Conservation (phyloP, 2,888 invertebrate genomes). For the Conops quadrifasciatus region DNA sequence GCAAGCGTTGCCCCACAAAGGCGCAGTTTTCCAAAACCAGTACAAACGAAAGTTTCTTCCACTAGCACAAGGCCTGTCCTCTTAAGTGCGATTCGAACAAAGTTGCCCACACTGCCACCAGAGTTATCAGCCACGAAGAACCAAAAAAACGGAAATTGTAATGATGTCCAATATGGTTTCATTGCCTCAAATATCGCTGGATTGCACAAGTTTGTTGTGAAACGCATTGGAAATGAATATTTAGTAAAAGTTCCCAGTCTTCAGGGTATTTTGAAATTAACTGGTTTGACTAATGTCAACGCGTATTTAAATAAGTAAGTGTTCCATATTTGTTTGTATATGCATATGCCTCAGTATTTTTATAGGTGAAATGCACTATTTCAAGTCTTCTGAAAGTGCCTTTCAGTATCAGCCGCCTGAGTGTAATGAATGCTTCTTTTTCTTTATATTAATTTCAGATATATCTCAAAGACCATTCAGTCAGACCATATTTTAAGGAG, state of each 20-base stretch:
- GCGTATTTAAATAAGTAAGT: constrained; percentile 58
- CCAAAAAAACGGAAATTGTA: not conserved
- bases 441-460: constrained; percentile 37
- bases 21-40: constrained; percentile 7
- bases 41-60: not conserved
- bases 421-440: not conserved
- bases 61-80: not conserved
- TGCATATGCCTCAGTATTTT: not conserved
- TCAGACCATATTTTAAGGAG: not conserved
- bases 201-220: constrained; percentile 54
- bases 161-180: constrained; percentile 48
- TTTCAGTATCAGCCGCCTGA: too few relatives aligned
- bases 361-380: too few relatives aligned
- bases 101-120: not conserved
- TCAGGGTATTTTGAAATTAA: constrained; percentile 49
- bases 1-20: constrained; percentile 4
- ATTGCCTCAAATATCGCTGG: constrained; percentile 46
- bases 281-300: constrained; percentile 46
- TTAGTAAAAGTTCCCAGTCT: constrained; percentile 54
- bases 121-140: not conserved
- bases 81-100: not conserved
- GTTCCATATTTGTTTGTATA: too few relatives aligned
- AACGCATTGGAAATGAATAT: constrained; percentile 48
- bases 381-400: too few relatives aligned
- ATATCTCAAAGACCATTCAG: constrained; percentile 32